phyloP scores from a whole-genome alignment of 2,113 vertebrate species.

The Nothoprocta perdicaria region DNA sequence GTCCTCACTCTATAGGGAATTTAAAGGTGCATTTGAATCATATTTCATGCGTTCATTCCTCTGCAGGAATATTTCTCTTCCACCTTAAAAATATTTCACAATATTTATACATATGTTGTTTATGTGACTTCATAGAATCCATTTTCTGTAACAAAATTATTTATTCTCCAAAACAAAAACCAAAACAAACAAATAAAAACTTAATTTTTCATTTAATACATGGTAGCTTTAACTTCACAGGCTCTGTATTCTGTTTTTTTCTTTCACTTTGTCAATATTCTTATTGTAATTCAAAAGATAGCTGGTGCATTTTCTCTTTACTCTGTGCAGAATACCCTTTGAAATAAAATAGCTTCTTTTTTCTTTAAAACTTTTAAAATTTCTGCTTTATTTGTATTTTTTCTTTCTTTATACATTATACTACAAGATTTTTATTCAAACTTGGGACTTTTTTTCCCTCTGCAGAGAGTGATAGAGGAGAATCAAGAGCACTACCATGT shows the following conservation, averaged over 20 bases:
- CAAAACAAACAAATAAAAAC: background rate
- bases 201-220: background rate
- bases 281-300: background rate
- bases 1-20: background rate
- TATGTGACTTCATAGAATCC: background rate
- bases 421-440: constrained; percentile 22
- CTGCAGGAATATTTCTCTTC: background rate
- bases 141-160: background rate
- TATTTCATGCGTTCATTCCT: background rate
- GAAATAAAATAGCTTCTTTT: background rate
- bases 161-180: background rate
- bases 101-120: background rate
- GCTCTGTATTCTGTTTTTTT: constrained; percentile 5
- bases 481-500: constrained; percentile 93
- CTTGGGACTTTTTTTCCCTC: constrained; percentile 43
- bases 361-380: background rate
- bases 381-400: constrained; percentile 24
- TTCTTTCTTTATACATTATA: background rate
- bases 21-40: background rate
- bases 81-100: background rate
- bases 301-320: constrained; percentile 6
- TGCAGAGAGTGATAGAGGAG: constrained; percentile 92
- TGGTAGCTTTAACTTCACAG: background rate
- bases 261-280: constrained; percentile 17
- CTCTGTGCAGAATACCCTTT: constrained; percentile 3